Conservation (phyloP, 2,888 invertebrate genomes). For the Calameuta pallipes region DNA sequence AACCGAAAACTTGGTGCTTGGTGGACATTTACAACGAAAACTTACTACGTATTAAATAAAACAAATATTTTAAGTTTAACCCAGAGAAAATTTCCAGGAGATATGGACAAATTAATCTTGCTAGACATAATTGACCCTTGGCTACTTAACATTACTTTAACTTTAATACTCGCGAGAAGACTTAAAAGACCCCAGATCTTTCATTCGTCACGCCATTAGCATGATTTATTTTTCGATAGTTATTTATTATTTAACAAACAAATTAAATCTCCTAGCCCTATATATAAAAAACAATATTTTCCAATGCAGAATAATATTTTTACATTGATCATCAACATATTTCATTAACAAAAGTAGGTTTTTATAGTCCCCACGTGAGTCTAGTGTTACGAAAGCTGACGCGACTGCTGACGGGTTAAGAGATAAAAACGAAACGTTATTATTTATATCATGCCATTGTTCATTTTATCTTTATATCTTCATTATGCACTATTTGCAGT, state of each 20-base stretch:
- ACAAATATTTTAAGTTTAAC: not conserved
- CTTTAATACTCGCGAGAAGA: not conserved
- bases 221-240: no score
- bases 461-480: not conserved
- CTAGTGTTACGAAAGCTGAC: no score
- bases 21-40: no score
- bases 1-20: not conserved
- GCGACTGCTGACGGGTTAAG: not conserved
- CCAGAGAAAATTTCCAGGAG: not conserved
- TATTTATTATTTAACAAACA: no score
- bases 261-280: no score
- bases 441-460: not conserved
- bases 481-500: not conserved
- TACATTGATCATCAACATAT: no score
- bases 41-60: not conserved
- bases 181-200: no score
- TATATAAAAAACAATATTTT: no score
- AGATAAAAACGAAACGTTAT: not conserved
- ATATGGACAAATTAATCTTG: not conserved
- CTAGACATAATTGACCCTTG: not conserved
- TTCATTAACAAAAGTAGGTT: no score
- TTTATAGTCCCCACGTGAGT: no score
- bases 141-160: not conserved
- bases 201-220: no score
- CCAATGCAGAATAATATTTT: no score